Base-by-base conservation (phyloP, 35 echinoderm and acorn worm species). In the Amphiura filiformis region DNA sequence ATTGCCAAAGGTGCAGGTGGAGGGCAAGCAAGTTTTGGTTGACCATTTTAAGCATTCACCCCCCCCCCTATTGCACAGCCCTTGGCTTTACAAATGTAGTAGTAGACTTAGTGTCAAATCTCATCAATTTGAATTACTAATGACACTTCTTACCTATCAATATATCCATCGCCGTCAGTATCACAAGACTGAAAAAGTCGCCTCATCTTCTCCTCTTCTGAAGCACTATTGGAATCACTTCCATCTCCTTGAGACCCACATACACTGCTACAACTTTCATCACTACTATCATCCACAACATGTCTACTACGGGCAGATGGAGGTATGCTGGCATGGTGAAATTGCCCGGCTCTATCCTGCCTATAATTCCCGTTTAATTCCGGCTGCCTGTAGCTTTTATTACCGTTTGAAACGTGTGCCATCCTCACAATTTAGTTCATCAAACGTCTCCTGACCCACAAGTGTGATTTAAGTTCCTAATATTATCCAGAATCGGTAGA, bases 91-190 rank as follows among this genome's bases (percentile, higher is more conserved):
- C n/a, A n/a, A n/a, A n/a, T n/a, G n/a, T n/a, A n/a, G n/a, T n/a
- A n/a, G n/a, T n/a, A n/a, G n/a, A n/a, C n/a, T n/a, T n/a, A n/a
- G n/a, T n/a, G n/a, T n/a, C n/a, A n/a, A n/a, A n/a, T n/a, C n/a
- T n/a, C n/a, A n/a, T n/a, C n/a, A n/a, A n/a, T n/a, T n/a, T n/a
- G n/a, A n/a, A n/a, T n/a, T n/a, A n/a, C n/a, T n/a, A n/a, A n/a
- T n/a, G n/a, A n/a, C n/a, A n/a, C 61, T 26, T 83, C 92, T 33
- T 89, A 93, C 92, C 92, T 77, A 65, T 93, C 92, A 79, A 93
- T 93, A 37, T 84, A 93, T 17, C 92, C 92, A 85, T 93, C 92
- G 14, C 92, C 92, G 75, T 93, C 92, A 20, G 81, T 93, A 35
- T 93, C 92, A 49, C 92, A 93, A 33, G 86, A 89, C 38, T 93